Base-by-base conservation (phyloP, 2,113 vertebrate genomes). In the Donacobius atricapilla region DNA sequence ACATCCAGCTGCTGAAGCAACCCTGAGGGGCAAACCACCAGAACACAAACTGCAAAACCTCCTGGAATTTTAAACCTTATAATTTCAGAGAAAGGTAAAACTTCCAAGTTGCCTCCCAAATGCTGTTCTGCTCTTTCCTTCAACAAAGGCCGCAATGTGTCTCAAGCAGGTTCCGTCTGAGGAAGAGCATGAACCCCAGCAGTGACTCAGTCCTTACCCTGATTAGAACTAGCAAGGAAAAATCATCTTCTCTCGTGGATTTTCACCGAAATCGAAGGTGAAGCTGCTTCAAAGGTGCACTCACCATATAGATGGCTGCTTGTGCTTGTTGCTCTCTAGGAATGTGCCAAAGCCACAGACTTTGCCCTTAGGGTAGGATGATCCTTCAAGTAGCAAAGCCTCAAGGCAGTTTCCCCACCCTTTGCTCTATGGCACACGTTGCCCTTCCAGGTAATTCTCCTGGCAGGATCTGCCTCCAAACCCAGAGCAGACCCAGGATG, bases 391-490 rank as follows among this genome's bases (percentile, higher is more conserved):
- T 30, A 70, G 42, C 54, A 93, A 90, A 88, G 47, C 60, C 86
- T 24, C 60, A 44, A 54, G 83, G 56, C 56, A 39, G 10, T n/a
- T 92, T 70, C 68, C 64, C 33, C 56, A 47, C 60, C 42, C 56
- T 23, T 18, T 2, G 0, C 45, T 86, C 20, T 14, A 22, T 15
- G n/a, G 57, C 71, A 83, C 40, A 30, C 1, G 2, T 42, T 56
- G 20, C 28, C 45, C 45, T 76, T 88, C 22, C 0, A 87, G 50
- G 47, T 33, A 83, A 53, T 30, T 80, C 18, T 85, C 33, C 25
- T 70, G 76, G 35, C 89, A 94, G 33, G 42, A 80, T 65, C 54
- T 83, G 63, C 45, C 50, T 89, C 79, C 64, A 83, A 53, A 72
- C 13, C 51, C 42, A 70, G 64, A 31, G 42, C 39, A 53, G 68